A percentile compares a stretch with the other conserved stretches of the same genome.
Conservation (phyloP, 2,113 vertebrate species). For the Rhineura floridana region DNA sequence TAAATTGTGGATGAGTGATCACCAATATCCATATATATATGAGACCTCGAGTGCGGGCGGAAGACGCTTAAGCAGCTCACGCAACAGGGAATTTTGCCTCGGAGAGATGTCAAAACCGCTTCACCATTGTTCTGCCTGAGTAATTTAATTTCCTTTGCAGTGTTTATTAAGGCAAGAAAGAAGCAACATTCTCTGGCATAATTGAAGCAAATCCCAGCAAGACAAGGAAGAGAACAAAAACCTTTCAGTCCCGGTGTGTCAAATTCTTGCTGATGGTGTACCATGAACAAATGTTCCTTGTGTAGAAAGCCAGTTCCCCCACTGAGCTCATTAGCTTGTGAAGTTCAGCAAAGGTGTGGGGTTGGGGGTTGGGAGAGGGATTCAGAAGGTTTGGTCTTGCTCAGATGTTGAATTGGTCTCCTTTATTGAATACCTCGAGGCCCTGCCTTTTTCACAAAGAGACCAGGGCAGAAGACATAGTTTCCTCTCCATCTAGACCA, state of each 20-base stretch:
- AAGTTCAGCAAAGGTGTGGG: neutral
- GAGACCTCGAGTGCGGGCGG: conserved; percentile 65
- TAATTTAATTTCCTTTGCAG: conserved; percentile 71
- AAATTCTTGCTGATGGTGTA: conserved; percentile 45
- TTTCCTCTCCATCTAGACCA: neutral
- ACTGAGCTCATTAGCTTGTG: neutral
- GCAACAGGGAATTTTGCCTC: conserved; percentile 49
- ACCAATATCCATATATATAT: conserved; percentile 70
- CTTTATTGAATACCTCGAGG: no score
- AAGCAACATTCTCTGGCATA: conserved; percentile 63
- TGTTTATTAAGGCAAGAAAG: conserved; percentile 69
- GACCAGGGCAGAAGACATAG: neutral
- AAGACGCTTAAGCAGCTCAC: conserved; percentile 46
- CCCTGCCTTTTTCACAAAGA: neutral
- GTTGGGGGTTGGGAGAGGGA: no score
- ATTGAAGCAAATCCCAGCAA: conserved; percentile 66
- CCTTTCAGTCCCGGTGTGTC: conserved; percentile 43
- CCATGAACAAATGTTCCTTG: neutral
- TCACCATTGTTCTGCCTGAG: conserved; percentile 64
- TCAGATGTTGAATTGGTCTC: no score
- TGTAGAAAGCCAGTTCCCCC: neutral
- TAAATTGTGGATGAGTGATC: conserved; percentile 65
- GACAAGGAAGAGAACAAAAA: conserved; percentile 62
- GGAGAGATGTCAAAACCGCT: conserved; percentile 70
- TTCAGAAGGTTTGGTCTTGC: no score